A percentile compares a stretch with the other conserved stretches of the same genome.
Evolutionary conservation across 2,113 vertebrate genomes (phyloP).

Genomic region (Phalacrocorax aristotelis): DNA sequence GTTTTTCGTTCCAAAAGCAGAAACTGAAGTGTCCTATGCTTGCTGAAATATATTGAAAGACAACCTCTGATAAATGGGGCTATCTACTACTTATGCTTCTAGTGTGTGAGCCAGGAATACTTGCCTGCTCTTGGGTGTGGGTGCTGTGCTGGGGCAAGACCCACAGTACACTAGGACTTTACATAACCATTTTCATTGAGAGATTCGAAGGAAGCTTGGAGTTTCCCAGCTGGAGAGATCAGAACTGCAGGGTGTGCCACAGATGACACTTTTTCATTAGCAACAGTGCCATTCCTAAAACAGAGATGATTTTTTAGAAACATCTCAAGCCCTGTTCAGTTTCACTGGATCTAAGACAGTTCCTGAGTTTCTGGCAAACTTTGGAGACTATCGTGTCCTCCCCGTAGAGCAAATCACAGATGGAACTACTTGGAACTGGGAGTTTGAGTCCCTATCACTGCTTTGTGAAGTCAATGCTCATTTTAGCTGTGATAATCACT

Average conservation of each 20-base stretch:
- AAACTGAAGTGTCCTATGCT: neutral
- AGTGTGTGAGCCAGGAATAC: neutral
- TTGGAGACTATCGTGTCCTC: conserved; percentile 25
- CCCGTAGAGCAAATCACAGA: conserved; percentile 51
- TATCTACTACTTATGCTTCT: neutral
- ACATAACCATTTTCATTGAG: neutral
- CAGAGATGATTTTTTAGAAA: neutral
- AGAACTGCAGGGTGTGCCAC: neutral
- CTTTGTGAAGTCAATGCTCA: conserved; percentile 64
- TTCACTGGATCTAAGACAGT: neutral
- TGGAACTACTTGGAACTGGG: conserved; percentile 61
- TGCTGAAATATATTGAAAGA: neutral
- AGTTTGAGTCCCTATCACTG: conserved; percentile 48
- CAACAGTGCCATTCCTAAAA: neutral
- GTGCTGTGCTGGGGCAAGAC: neutral
- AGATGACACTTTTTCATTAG: neutral
- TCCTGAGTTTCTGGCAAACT: conserved; percentile 53
- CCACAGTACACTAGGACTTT: neutral
- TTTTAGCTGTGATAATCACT: conserved; percentile 68
- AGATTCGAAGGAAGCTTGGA: neutral
- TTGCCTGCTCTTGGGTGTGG: neutral
- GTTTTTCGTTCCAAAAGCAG: neutral
- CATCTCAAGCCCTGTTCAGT: neutral
- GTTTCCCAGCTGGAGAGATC: neutral
- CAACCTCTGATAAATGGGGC: neutral